phyloP scores from a whole-genome alignment of 2,888 invertebrate species.

The Dioctria linearis region DNA sequence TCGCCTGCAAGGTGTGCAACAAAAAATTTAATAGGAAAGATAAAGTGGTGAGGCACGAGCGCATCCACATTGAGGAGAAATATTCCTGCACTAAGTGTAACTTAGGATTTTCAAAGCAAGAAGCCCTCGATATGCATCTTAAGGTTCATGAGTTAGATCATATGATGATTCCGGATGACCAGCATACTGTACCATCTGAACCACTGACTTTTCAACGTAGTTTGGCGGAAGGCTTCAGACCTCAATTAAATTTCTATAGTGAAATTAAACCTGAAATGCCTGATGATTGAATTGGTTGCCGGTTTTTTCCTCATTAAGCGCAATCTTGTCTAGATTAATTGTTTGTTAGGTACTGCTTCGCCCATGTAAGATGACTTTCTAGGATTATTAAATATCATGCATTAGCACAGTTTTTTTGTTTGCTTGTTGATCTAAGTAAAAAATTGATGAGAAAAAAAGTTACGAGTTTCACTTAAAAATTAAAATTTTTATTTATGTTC shows the following conservation, averaged over 20 bases:
- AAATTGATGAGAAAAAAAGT: too few species aligned
- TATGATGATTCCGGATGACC: slow-evolving; percentile 19
- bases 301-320: too few species aligned
- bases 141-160: slow-evolving; percentile 64
- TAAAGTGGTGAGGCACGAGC: slow-evolving; percentile 78
- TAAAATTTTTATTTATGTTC: too few species aligned
- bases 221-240: slow-evolving; percentile 27
- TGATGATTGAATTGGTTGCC: slow-evolving; percentile 54
- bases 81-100: slow-evolving; percentile 77
- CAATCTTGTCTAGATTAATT: too few species aligned
- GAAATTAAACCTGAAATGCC: slow-evolving; percentile 68
- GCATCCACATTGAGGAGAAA: slow-evolving; percentile 77
- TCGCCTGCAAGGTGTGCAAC: slow-evolving; percentile 78
- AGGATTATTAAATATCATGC: too few species aligned
- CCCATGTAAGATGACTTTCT: too few species aligned
- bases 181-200: not conserved
- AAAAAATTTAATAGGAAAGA: slow-evolving; percentile 80
- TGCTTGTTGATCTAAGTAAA: too few species aligned
- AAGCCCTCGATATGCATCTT: slow-evolving; percentile 66
- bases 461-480: too few species aligned
- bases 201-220: slow-evolving; percentile 6
- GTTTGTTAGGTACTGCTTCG: too few species aligned
- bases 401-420: too few species aligned
- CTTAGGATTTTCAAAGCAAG: slow-evolving; percentile 65
- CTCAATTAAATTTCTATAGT: slow-evolving; percentile 65